Percentiles rank a stretch among this genome's conserved stretches.
Conservation (phyloP, 2,797 vertebrate genomes). For the Phoebastria nigripes region DNA sequence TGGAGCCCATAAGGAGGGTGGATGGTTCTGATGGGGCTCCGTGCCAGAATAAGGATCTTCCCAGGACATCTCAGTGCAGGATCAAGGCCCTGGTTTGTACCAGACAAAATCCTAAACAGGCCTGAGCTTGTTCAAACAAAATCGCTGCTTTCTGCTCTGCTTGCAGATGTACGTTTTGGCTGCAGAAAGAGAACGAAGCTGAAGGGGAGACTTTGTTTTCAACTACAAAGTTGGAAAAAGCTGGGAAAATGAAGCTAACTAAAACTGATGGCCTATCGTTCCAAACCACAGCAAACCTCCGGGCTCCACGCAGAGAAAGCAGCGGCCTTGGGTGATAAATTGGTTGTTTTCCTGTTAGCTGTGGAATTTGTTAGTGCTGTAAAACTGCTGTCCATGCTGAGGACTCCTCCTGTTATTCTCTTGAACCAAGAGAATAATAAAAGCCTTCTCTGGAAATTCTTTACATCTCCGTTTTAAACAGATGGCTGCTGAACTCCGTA, state of each 20-base stretch:
- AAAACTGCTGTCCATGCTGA: constrained; percentile 8
- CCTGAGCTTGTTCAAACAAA: background rate
- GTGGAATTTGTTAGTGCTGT: constrained; percentile 17
- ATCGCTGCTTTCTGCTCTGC: background rate
- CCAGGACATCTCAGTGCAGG: background rate
- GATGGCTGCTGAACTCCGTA: background rate
- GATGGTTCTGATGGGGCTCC: background rate
- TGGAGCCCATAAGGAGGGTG: background rate
- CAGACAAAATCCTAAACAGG: background rate
- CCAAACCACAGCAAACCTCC: background rate
- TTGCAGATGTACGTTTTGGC: background rate
- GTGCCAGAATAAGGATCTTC: background rate
- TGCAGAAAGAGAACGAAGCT: background rate
- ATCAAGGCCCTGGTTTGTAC: background rate
- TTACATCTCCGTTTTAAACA: background rate
- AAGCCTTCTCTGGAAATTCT: background rate
- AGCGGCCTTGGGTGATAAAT: background rate
- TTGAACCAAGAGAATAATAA: background rate
- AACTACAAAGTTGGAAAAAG: background rate
- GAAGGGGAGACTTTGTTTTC: background rate
- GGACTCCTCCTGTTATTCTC: background rate
- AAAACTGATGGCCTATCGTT: background rate
- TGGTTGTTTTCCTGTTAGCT: constrained; percentile 16
- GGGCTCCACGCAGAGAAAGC: background rate
- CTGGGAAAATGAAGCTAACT: background rate